Evolutionary conservation across 2,888 invertebrate species (phyloP).

Genomic region (Drosophila borealis): DNA sequence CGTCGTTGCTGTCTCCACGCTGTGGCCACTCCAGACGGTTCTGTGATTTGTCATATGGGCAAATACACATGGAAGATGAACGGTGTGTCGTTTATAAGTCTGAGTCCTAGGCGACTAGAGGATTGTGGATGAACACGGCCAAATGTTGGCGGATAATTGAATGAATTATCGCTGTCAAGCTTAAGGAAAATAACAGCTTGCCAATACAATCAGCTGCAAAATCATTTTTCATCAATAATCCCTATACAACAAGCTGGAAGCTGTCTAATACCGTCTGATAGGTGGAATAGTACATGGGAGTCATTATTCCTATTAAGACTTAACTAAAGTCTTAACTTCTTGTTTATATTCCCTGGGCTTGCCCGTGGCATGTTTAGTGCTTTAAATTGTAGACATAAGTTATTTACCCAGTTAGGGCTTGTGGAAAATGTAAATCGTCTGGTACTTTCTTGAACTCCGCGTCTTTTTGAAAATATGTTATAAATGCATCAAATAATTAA

Average conservation of each 20-base stretch:
- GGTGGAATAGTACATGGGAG: not conserved
- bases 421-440: no score
- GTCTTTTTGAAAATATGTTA: no score
- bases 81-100: slow-evolving; percentile 53
- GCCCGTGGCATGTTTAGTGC: no score
- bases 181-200: slow-evolving; percentile 41
- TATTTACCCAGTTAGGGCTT: no score
- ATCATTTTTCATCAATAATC: slow-evolving; percentile 36
- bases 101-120: not conserved
- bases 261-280: not conserved
- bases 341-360: no score
- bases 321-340: not conserved
- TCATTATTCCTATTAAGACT: slow-evolving; percentile 7
- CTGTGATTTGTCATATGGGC: slow-evolving; percentile 79
- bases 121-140: slow-evolving; percentile 6
- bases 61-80: slow-evolving; percentile 72
- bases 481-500: no score
- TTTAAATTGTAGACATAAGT: no score
- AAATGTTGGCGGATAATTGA: slow-evolving; percentile 48
- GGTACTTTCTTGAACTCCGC: no score
- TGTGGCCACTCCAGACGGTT: slow-evolving; percentile 51
- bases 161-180: slow-evolving; percentile 54
- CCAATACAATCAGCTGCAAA: slow-evolving; percentile 30
- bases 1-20: slow-evolving; percentile 5
- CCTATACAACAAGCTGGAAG: not conserved